Conservation (phyloP, 1,140 invertebrate species). For the Heliconius nattereri region DNA sequence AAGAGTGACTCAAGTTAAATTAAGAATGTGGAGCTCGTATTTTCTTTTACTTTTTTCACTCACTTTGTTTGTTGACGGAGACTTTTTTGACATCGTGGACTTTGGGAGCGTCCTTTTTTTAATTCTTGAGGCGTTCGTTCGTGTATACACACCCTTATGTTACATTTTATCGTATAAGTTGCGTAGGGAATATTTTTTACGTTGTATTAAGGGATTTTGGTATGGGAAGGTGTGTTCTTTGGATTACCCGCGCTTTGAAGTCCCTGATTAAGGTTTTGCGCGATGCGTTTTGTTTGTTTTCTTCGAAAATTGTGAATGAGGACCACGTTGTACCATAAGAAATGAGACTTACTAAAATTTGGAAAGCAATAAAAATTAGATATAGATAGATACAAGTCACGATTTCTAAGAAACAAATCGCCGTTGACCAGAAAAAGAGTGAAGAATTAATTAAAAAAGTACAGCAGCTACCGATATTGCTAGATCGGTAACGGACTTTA, state of each 20-base stretch:
- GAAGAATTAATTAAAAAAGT: constrained; percentile 69
- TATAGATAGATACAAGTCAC: constrained; percentile 50
- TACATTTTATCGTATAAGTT: constrained; percentile 50
- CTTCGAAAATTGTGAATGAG: neutral
- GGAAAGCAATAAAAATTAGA: constrained; percentile 27
- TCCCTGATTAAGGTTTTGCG: constrained; percentile 63
- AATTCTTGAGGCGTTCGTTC: constrained; percentile 73
- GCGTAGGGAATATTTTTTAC: constrained; percentile 54
- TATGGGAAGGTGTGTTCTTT: constrained; percentile 70
- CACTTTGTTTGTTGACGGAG: constrained; percentile 76
- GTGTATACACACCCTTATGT: constrained; percentile 62
- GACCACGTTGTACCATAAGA: neutral
- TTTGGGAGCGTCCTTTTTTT: constrained; percentile 63
- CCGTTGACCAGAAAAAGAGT: constrained; percentile 57
- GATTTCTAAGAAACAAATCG: constrained; percentile 60
- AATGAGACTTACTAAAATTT: neutral
- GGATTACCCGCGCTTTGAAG: constrained; percentile 75
- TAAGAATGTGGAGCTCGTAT: constrained; percentile 78
- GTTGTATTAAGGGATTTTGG: constrained; percentile 68
- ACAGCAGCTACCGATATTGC: constrained; percentile 41
- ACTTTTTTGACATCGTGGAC: constrained; percentile 78
- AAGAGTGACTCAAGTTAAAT: constrained; percentile 80
- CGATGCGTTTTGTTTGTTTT: constrained; percentile 46
- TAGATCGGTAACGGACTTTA: neutral
- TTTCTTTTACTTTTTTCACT: constrained; percentile 67